Percentiles rank a stretch among this genome's conserved stretches.
These are phyloP conservation scores for Pristionchus exspectatus DNA, from an alignment of 2,888 invertebrate species.

Conservation along the genomic window DNA sequence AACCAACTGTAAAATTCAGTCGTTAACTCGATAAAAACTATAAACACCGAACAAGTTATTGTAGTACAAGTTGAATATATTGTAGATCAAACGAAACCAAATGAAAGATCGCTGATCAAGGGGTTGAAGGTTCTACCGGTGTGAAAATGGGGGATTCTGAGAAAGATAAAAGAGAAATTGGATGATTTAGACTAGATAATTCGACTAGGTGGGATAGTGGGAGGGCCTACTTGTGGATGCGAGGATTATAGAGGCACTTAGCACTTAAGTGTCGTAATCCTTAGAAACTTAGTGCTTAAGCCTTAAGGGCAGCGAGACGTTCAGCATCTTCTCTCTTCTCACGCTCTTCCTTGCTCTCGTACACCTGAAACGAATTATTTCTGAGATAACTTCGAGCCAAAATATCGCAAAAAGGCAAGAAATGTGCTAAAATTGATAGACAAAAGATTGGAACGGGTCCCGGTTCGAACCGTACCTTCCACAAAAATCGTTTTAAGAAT, in stretches of 20 bases:
- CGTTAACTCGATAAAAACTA: conserved; percentile 6
- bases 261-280: conserved; percentile 44
- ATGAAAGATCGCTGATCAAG: conserved; percentile 41
- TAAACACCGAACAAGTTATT: conserved; percentile 42
- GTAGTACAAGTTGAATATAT: conserved; percentile 39
- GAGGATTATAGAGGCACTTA: conserved; percentile 4
- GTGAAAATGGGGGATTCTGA: background rate
- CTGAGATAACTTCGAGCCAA: background rate
- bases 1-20: background rate
- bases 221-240: background rate
- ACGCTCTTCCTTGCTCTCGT: conserved; percentile 51
- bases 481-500: background rate
- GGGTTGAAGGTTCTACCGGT: conserved; percentile 24
- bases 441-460: background rate
- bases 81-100: conserved; percentile 39
- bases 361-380: background rate
- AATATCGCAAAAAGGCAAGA: background rate
- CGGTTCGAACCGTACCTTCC: too few relatives aligned
- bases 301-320: conserved; percentile 27
- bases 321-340: conserved; percentile 44
- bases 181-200: conserved; percentile 8
- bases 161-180: conserved; percentile 14
- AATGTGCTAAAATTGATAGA: background rate
- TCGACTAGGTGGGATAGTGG: background rate
- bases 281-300: conserved; percentile 27